Base-by-base conservation (phyloP, 2,888 invertebrate species). In the Julus scandinavius region DNA sequence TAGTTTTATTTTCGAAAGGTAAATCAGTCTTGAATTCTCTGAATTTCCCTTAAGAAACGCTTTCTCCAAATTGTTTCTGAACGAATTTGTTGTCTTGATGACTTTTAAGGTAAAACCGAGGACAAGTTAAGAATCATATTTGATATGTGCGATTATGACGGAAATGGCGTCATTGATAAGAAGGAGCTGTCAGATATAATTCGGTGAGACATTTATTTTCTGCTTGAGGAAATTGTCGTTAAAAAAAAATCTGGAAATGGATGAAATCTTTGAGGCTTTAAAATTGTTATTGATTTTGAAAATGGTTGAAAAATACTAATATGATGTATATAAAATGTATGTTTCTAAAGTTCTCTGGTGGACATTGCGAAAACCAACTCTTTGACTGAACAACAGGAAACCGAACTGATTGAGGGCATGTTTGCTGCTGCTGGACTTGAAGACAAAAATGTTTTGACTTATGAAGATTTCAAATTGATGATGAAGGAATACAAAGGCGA, bases 401-500 rank as follows among this genome's bases (percentile, higher is more conserved):
- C 97, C 0, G 97, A 97, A 91, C 93, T 98, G 6, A 98, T 98
- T 90, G 97, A 98, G 91, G 98, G 97, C 90, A 98, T 98, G 98
- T 98, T 98, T 92, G 95, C 95, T 94, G 97, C 97, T 91, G 97
- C 97, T 11, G 98, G 98, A 0, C 93, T 98, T 6, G 96, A 97
- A 92, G 95, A 96, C 91, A 98, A 97, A 93, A 96, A 97, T 90
- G 97, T 96, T 91, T 93, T 98, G 11, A 97, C 97, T 0, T 98
- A 98, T 92, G 95, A 95, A 88, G 98, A 98, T 91, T 98, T 98
- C 91, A 98, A 98, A 91, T 93, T 97, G 15, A 97, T 98, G 97
- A 98, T 98, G 98, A 97, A 96, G 91, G 98, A 98, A 92, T 98
- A 98, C 92, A 97, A 97, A 92, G 97, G 97, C 0, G 98, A 98